phyloP scores from a whole-genome alignment of 2,888 invertebrate genomes.

The Exephanes ischioxanthus region DNA sequence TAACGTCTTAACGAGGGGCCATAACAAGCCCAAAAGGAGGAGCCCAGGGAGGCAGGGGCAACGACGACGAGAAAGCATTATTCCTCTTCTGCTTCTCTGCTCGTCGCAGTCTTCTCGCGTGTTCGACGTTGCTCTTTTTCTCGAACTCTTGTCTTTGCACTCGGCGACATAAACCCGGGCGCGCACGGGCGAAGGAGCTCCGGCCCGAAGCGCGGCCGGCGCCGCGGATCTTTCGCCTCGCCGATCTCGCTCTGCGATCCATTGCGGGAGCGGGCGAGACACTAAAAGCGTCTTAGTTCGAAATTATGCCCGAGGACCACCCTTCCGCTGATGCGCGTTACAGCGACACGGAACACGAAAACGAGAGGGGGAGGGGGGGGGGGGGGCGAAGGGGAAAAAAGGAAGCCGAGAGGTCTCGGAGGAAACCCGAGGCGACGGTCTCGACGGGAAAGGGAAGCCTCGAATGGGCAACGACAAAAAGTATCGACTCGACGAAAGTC shows the following conservation, averaged over 20 bases:
- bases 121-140: slow-evolving; percentile 38
- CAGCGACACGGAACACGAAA: slow-evolving; percentile 37
- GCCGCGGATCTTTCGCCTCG: slow-evolving; percentile 14
- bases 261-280: slow-evolving; percentile 48
- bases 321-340: slow-evolving; percentile 47
- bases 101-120: too few species aligned
- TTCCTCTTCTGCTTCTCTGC: slow-evolving; percentile 18
- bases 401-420: not conserved
- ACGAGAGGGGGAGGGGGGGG: not conserved
- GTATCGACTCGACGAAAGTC: slow-evolving; percentile 35
- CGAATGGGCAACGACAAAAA: slow-evolving; percentile 43
- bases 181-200: slow-evolving; percentile 24
- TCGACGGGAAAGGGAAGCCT: slow-evolving; percentile 23
- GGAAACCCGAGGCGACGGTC: not conserved
- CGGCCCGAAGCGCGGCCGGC: not conserved
- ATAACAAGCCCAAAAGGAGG: slow-evolving; percentile 81
- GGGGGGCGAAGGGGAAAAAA: slow-evolving; percentile 19
- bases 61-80: slow-evolving; percentile 32
- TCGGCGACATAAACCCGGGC: slow-evolving; percentile 70
- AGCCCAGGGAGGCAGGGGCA: slow-evolving; percentile 54
- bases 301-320: slow-evolving; percentile 72
- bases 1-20: slow-evolving; percentile 83
- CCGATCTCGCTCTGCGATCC: not conserved
- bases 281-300: slow-evolving; percentile 72
- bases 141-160: slow-evolving; percentile 65